Evolutionary conservation across 92 coral and sea anemone species (phyloP).

Genomic region (Galaxea fascicularis): DNA sequence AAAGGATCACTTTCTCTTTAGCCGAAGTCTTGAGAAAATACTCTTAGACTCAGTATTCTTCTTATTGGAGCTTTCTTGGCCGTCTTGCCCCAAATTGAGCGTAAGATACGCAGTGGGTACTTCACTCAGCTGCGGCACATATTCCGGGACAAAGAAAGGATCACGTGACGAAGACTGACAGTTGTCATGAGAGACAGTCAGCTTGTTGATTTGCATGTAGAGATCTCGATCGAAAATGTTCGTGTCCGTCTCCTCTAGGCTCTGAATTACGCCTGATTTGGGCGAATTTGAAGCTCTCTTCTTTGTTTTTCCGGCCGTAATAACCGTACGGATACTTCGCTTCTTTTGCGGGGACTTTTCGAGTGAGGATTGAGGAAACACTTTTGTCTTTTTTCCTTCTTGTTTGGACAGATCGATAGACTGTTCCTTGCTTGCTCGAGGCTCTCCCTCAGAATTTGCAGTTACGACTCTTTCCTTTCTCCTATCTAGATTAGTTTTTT

Average conservation of each 20-base stretch:
- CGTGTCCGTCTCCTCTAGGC: neutral
- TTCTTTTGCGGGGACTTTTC: neutral
- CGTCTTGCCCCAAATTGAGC: neutral
- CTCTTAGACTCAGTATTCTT: neutral
- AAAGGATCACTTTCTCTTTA: neutral
- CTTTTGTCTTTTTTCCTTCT: neutral
- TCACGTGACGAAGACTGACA: constrained; percentile 24
- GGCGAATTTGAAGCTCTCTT: neutral
- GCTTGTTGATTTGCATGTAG: constrained; percentile 29
- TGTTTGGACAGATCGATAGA: neutral
- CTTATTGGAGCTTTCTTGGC: neutral
- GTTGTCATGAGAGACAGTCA: constrained; percentile 22
- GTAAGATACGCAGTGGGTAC: constrained; percentile 16
- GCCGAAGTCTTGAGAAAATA: constrained; percentile 9
- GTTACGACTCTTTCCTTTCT: neutral
- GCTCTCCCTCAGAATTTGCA: neutral
- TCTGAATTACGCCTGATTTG: neutral
- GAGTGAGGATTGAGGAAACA: neutral
- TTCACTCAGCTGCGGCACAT: neutral
- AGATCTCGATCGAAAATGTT: constrained; percentile 29
- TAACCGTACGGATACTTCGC: neutral
- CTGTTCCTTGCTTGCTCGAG: neutral
- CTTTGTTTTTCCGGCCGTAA: neutral
- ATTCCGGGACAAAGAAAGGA: constrained; percentile 33
- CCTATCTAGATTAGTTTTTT: neutral